Conservation (phyloP, 2,888 invertebrate genomes). For the Netelia inedita region DNA sequence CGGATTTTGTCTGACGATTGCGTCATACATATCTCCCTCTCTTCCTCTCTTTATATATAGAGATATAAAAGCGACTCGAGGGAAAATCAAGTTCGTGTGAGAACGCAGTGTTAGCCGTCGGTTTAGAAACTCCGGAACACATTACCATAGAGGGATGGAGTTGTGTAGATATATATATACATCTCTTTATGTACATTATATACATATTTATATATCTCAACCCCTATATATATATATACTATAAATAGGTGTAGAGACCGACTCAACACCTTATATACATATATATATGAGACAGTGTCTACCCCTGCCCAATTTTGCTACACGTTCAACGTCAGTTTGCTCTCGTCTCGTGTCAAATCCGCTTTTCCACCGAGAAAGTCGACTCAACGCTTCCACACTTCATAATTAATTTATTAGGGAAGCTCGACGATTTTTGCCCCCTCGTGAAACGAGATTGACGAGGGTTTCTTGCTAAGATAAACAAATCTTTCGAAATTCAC, state of each 20-base stretch:
- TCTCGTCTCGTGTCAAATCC: conserved; percentile 14
- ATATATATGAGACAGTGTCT: background rate
- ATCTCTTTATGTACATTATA: background rate
- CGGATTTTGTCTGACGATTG: conserved; percentile 29
- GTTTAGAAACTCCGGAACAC: conserved; percentile 57
- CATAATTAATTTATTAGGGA: conserved; percentile 1
- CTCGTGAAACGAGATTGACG: background rate
- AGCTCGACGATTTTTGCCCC: background rate
- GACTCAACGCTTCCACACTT: conserved; percentile 6
- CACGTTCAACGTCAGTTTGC: background rate
- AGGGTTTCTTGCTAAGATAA: background rate
- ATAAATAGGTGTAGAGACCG: background rate
- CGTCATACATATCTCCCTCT: background rate
- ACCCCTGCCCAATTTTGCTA: conserved; percentile 5
- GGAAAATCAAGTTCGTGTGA: conserved; percentile 10
- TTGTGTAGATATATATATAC: conserved; percentile 22
- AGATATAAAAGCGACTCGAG: background rate
- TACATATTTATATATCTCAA: background rate
- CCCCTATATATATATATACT: background rate
- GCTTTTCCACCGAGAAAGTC: conserved; percentile 35
- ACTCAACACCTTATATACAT: background rate
- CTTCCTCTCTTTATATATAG: background rate
- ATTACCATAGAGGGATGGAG: conserved; percentile 38
- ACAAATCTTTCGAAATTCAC: background rate
- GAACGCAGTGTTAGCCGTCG: conserved; percentile 23